Base-by-base conservation (phyloP, 2,797 vertebrate species). In the Melanotaenia pygmaea region DNA sequence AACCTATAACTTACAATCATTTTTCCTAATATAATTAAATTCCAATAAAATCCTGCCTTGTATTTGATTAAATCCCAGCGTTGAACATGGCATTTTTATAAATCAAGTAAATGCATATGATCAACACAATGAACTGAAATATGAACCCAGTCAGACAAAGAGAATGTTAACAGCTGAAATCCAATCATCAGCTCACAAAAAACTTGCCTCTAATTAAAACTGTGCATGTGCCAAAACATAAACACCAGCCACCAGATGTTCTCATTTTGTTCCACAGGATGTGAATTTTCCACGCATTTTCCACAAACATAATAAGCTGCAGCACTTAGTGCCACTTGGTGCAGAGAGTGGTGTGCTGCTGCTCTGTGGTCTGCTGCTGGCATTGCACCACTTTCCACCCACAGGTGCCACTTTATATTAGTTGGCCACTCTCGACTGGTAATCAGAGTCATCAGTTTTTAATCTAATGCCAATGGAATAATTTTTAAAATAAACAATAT, bases 111-210 rank as follows among this genome's bases (percentile, higher is more conserved):
- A 64, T 66, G 11, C 68, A 78, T 20, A 51, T 57, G 70, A 3
- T 11, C 13, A 2, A 30, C 30, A 30, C 5, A 14, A 30, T 30
- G 2, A 28, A 18, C 24, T 5, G 50, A 53, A 12, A 30, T 0
- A 32, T 61, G 67, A 76, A 71, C 54, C 45, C 45, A 18, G 67
- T 67, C 62, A 82, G 75, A 77, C 72, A 78, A 51, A 14, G 35
- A 40, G 20, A 67, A 70, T 63, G 67, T 84, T 86, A 83, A 79
- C 82, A 81, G 69, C 63, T 64, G 53, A 73, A 74, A 73, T 69
- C 40, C 57, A 70, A 64, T 79, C 78, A 34, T 4, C 74, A 79
- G 32, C 47, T 35, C 11, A 4, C 3, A n/a, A 16, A 47, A n/a
- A n/a, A n/a, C 45, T n/a, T 47, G 20, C 45, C 18, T 47, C 45